These are phyloP conservation scores for Dendronephthya gigantea DNA, from an alignment of 64 coral and sea anemone genomes.

Conservation along the genomic window DNA sequence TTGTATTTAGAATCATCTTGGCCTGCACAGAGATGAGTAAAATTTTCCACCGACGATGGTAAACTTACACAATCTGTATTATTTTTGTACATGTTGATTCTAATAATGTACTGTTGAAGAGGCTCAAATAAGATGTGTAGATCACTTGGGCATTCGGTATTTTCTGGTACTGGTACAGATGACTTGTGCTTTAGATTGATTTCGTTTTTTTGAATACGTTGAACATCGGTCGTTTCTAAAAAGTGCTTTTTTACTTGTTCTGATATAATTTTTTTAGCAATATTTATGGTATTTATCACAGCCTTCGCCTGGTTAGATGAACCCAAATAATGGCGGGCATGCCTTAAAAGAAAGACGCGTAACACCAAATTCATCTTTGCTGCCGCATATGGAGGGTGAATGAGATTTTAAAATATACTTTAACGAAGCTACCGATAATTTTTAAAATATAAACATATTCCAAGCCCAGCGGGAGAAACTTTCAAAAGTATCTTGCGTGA, in stretches of 20 bases:
- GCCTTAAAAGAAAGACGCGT: not conserved
- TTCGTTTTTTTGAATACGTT: not conserved
- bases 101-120: no score
- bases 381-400: not conserved
- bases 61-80: no score
- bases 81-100: no score
- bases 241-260: not conserved
- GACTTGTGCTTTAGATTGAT: not conserved
- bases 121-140: no score
- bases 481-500: conserved; percentile 23
- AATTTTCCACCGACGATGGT: no score
- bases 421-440: not conserved
- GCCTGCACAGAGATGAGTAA: no score
- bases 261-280: not conserved
- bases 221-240: not conserved
- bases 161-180: no score
- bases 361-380: not conserved
- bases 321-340: not conserved
- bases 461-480: conserved; percentile 10
- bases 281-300: not conserved
- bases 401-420: not conserved
- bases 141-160: no score
- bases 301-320: not conserved
- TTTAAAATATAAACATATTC: conserved; percentile 22
- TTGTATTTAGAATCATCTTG: no score